These are phyloP conservation scores for Pterocles gutturalis DNA, from an alignment of 2,113 vertebrate genomes.

Conservation along the genomic window DNA sequence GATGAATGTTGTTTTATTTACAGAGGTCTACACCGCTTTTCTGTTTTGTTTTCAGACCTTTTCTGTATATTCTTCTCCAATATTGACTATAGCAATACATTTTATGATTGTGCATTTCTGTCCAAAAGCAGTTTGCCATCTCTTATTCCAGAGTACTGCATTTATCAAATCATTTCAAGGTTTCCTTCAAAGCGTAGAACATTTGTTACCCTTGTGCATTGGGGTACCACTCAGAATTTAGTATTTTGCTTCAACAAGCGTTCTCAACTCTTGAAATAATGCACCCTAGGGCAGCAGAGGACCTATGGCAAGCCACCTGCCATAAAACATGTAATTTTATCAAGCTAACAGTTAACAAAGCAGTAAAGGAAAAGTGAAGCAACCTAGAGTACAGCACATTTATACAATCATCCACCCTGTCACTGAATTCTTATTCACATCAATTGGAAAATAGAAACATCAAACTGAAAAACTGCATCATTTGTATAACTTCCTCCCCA, in stretches of 20 bases:
- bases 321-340: not conserved
- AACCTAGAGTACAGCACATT: not conserved
- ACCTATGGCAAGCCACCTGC: not conserved
- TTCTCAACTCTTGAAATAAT: not conserved
- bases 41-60: not conserved
- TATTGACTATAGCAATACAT: not conserved
- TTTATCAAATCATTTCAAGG: not conserved
- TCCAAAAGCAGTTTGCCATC: not conserved
- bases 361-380: not conserved
- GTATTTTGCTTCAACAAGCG: not conserved
- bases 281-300: not conserved
- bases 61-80: not conserved
- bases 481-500: not conserved
- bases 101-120: not conserved
- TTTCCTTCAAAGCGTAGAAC: not conserved
- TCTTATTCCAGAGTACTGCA: not conserved
- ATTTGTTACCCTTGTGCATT: not conserved
- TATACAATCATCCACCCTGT: not conserved
- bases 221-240: not conserved
- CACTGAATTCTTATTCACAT: not conserved
- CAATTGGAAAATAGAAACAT: not conserved
- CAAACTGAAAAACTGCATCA: not conserved
- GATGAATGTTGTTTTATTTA: not conserved
- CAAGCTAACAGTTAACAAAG: not conserved
- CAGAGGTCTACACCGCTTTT: not conserved